Percentiles rank a stretch among this genome's conserved stretches.
These are phyloP conservation scores for Phrynocephalus vlangalii DNA, from an alignment of 2,797 vertebrate species.

Conservation along the genomic window DNA sequence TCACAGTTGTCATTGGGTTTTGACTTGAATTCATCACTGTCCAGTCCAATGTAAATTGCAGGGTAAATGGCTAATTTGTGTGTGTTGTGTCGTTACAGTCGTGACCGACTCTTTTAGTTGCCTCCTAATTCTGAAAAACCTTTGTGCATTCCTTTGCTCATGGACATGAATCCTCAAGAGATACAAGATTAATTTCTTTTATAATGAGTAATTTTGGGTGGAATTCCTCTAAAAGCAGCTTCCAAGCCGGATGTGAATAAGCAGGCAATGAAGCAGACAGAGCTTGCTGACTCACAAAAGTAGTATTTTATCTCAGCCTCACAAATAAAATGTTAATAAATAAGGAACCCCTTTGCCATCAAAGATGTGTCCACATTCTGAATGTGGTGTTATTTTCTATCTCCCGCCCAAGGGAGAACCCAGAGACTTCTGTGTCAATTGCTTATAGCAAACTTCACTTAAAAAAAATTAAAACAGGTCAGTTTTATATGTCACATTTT, in stretches of 20 bases:
- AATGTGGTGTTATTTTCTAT: neutral
- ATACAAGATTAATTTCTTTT: neutral
- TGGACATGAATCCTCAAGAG: neutral
- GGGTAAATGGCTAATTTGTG: too few species aligned
- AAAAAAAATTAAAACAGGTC: neutral
- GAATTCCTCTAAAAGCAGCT: neutral
- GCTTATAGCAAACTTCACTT: neutral
- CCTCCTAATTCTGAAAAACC: neutral
- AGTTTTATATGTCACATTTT: neutral
- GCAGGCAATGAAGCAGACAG: neutral
- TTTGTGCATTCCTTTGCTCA: neutral
- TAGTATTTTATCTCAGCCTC: constrained; percentile 3
- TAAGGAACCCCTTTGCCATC: neutral
- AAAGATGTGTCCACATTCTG: neutral
- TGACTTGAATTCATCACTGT: too few species aligned
- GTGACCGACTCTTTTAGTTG: neutral
- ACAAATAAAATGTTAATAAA: neutral
- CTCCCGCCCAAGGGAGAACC: too few species aligned
- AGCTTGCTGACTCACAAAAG: constrained; percentile 20
- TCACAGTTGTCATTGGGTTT: too few species aligned
- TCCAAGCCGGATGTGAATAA: constrained; percentile 21
- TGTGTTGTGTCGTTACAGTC: too few species aligned
- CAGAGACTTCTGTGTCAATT: neutral
- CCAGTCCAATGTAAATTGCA: too few species aligned
- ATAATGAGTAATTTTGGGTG: neutral